phyloP scores from a whole-genome alignment of 2,797 vertebrate genomes.

The Scarus forsteni region DNA sequence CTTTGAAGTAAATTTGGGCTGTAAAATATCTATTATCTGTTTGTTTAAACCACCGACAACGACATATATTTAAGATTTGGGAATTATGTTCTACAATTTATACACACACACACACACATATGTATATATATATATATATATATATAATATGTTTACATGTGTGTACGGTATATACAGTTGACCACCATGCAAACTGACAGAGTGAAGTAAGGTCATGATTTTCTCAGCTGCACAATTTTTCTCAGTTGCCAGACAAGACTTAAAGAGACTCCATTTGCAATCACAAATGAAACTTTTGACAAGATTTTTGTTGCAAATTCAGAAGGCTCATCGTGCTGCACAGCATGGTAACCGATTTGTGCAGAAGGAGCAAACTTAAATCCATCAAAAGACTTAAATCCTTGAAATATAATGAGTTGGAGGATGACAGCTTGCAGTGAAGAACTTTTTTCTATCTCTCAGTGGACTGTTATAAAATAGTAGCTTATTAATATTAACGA shows the following conservation, averaged over 20 bases:
- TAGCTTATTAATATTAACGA: background rate
- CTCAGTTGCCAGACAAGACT: background rate
- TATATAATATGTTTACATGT: too few species aligned
- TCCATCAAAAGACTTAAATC: slow-evolving; percentile 8
- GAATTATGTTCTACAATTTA: too few species aligned
- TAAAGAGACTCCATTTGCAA: background rate
- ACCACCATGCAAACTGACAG: background rate
- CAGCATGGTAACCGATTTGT: background rate
- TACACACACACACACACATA: too few species aligned
- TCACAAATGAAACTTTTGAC: background rate
- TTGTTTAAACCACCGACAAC: too few species aligned
- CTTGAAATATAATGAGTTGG: slow-evolving; percentile 3
- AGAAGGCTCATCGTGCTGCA: slow-evolving; percentile 1
- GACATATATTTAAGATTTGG: too few species aligned
- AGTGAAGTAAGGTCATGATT: background rate
- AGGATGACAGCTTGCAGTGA: background rate
- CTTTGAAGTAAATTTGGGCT: too few species aligned
- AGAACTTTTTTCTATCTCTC: background rate
- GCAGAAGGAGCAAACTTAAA: slow-evolving; percentile 6
- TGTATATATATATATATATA: too few species aligned
- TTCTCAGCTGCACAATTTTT: background rate
- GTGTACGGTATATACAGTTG: too few species aligned
- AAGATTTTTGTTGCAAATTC: slow-evolving; percentile 4
- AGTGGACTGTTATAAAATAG: background rate
- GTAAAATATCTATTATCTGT: too few species aligned